Conservation (phyloP, 1,140 invertebrate species). For the Frieseomelitta varia region DNA sequence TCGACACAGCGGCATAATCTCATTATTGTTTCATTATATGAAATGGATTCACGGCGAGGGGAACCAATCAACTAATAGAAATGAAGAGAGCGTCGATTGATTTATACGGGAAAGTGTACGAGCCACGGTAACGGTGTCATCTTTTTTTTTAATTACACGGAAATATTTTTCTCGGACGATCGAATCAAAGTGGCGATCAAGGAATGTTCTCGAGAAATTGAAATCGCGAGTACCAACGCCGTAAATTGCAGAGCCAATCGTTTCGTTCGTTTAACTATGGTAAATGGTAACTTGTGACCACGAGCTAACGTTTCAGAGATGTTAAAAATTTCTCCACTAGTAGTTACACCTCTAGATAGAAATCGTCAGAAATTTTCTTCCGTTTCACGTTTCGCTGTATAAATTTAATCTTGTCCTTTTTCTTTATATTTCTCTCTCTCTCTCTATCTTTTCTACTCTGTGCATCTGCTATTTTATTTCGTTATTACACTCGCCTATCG, state of each 20-base stretch:
- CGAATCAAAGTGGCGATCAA: not conserved
- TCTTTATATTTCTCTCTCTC: not conserved
- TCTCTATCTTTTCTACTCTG: not conserved
- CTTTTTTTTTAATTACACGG: not conserved
- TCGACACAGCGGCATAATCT: not conserved
- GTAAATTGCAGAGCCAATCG: not conserved
- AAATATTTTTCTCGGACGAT: conserved; percentile 10
- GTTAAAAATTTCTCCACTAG: not conserved
- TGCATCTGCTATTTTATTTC: not conserved
- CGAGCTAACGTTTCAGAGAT: not conserved
- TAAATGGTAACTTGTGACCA: not conserved
- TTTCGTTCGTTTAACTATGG: not conserved
- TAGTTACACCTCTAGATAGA: not conserved
- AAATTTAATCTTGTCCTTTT: not conserved
- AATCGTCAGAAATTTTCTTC: not conserved
- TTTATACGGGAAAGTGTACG: not conserved
- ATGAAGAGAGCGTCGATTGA: not conserved
- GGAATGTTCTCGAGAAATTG: conserved; percentile 7
- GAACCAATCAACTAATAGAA: not conserved
- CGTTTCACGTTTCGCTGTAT: not conserved
- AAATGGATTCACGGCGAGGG: not conserved
- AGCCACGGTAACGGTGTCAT: no score
- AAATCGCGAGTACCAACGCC: not conserved
- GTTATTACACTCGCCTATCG: not conserved
- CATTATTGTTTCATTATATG: not conserved